phyloP scores from a whole-genome alignment of 2,797 vertebrate species.

The Gadopsis bispinosus region DNA sequence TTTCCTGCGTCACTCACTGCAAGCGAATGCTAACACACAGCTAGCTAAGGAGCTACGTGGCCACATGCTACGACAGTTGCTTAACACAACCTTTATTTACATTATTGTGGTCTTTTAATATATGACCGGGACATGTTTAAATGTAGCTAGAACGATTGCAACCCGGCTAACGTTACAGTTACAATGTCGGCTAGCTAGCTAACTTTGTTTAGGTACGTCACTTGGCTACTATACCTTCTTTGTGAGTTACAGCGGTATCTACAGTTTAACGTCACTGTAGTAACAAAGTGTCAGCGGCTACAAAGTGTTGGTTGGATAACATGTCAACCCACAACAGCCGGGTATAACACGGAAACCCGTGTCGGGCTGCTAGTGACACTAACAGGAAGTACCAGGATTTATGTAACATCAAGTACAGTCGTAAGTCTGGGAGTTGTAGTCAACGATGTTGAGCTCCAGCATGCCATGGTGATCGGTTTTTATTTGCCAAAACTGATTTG shows the following conservation, averaged over 20 bases:
- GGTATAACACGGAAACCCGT: constrained; percentile 41
- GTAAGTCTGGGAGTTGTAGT: constrained; percentile 62
- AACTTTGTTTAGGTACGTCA: not conserved
- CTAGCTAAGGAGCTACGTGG: not conserved
- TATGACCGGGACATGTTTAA: not conserved
- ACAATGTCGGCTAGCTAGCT: not conserved
- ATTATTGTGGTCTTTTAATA: not conserved
- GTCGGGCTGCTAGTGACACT: not conserved
- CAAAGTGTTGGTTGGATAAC: constrained; percentile 13
- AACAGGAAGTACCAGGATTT: constrained; percentile 61
- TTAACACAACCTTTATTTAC: too few relatives aligned
- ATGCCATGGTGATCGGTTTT: not conserved
- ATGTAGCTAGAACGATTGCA: not conserved
- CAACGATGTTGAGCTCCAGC: not conserved
- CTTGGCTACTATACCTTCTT: constrained; percentile 34
- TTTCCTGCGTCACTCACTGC: too few relatives aligned
- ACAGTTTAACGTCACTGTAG: not conserved
- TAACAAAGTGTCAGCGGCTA: not conserved
- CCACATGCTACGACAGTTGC: too few relatives aligned
- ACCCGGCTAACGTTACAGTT: not conserved
- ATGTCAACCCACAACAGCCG: not conserved
- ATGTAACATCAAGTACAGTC: constrained; percentile 43
- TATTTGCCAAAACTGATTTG: not conserved
- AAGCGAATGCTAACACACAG: not conserved
- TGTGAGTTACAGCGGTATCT: not conserved